Percentiles rank a stretch among this genome's conserved stretches.
Evolutionary conservation across 2,797 vertebrate species (phyloP).

Genomic region (Cyprinodon diabolis): DNA sequence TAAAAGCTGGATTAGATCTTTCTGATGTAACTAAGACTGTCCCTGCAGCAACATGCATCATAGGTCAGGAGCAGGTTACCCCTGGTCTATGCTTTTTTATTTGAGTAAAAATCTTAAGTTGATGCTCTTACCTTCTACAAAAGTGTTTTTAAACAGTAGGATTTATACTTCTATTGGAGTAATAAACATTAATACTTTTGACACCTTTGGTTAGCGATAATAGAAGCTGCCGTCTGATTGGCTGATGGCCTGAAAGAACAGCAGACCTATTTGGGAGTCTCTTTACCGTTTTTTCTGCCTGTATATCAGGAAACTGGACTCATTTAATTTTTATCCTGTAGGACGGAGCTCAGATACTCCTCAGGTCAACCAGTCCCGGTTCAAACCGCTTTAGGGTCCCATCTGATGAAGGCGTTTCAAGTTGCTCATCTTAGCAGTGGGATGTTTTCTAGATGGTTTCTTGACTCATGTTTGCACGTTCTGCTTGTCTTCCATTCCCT

Average conservation of each 20-base stretch:
- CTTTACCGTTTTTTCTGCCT: background rate
- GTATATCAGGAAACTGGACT: background rate
- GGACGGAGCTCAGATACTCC: background rate
- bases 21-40: no score
- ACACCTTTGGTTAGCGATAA: background rate
- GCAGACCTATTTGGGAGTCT: background rate
- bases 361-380: background rate
- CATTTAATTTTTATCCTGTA: no score
- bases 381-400: no score
- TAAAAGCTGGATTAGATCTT: no score
- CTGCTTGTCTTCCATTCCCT: background rate
- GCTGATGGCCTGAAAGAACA: background rate
- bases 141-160: no score
- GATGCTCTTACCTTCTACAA: no score
- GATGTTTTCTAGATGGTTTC: background rate
- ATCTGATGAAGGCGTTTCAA: background rate
- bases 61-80: no score
- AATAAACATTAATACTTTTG: background rate
- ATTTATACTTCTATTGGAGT: no score
- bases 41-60: no score
- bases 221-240: background rate
- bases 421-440: background rate
- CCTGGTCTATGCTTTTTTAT: no score
- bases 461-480: background rate
- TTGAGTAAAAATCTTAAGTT: no score